A percentile compares a stretch with the other conserved stretches of the same genome.
These are phyloP conservation scores for Danio jaintianensis DNA, from an alignment of 2,797 vertebrate genomes.

Conservation along the genomic window DNA sequence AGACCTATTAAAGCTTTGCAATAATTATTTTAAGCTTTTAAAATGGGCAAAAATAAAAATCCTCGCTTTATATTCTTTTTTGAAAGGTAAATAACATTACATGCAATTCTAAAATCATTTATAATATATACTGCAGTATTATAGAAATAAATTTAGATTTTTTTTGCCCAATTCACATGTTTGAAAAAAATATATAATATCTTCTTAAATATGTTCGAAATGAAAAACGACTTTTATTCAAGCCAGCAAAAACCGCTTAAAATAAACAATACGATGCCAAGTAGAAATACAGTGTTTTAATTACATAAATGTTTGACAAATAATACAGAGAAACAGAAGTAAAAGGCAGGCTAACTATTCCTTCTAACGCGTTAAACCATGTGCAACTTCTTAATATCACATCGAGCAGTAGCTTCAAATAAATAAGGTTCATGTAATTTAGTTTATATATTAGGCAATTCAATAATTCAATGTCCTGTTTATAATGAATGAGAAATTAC, in stretches of 20 bases:
- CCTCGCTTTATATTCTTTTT: background rate
- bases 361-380: background rate
- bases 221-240: background rate
- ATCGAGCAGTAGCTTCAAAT: background rate
- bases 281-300: background rate
- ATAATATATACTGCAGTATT: too few species aligned
- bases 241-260: background rate
- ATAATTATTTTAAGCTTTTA: background rate
- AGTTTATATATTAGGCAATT: background rate
- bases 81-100: background rate
- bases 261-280: background rate
- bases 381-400: background rate
- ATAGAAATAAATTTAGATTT: too few species aligned
- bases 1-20: background rate
- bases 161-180: too few species aligned
- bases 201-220: background rate
- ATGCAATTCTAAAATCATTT: background rate
- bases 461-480: background rate
- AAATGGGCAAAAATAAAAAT: background rate
- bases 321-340: background rate
- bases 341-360: background rate
- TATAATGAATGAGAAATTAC: background rate
- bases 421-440: background rate
- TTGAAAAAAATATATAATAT: background rate
- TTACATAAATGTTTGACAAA: background rate